These are phyloP conservation scores for Drosophila ezoana DNA, from an alignment of 2,888 invertebrate species.

Conservation along the genomic window DNA sequence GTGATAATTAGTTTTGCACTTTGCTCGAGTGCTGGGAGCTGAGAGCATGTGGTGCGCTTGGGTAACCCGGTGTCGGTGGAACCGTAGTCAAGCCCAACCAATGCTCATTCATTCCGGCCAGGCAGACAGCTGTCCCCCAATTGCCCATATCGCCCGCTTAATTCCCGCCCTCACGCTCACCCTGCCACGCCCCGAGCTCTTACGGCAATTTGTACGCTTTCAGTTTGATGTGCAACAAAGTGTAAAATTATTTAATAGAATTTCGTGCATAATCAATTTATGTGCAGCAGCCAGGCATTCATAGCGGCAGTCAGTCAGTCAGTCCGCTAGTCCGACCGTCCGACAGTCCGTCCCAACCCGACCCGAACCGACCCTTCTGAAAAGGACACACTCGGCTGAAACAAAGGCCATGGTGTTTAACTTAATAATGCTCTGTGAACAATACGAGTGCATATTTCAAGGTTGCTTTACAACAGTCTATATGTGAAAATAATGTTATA, in stretches of 20 bases:
- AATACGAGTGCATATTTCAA: background rate
- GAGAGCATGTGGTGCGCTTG: conserved; percentile 31
- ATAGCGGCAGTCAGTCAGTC: conserved; percentile 43
- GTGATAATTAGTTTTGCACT: conserved; percentile 81
- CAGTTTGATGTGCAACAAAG: conserved; percentile 80
- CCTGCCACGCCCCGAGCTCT: conserved; percentile 54
- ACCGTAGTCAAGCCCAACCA: conserved; percentile 48
- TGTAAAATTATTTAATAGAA: conserved; percentile 81
- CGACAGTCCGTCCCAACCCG: conserved; percentile 20
- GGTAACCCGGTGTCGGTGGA: conserved; percentile 14
- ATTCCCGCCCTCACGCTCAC: background rate
- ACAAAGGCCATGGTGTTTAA: conserved; percentile 40
- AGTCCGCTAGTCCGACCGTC: conserved; percentile 20
- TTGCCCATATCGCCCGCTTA: background rate
- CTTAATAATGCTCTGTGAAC: conserved; percentile 29
- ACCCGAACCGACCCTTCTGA: conserved; percentile 32
- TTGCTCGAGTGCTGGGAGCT: conserved; percentile 45
- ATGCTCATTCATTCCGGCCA: conserved; percentile 67
- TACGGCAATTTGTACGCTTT: conserved; percentile 75
- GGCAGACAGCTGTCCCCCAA: conserved; percentile 38
- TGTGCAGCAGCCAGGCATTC: conserved; percentile 73
- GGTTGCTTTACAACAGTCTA: background rate
- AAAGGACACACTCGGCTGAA: conserved; percentile 52
- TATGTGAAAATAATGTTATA: background rate
- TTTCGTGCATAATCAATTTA: conserved; percentile 81